Conservation (phyloP, 2,797 vertebrate genomes). For the Spinus pinus region DNA sequence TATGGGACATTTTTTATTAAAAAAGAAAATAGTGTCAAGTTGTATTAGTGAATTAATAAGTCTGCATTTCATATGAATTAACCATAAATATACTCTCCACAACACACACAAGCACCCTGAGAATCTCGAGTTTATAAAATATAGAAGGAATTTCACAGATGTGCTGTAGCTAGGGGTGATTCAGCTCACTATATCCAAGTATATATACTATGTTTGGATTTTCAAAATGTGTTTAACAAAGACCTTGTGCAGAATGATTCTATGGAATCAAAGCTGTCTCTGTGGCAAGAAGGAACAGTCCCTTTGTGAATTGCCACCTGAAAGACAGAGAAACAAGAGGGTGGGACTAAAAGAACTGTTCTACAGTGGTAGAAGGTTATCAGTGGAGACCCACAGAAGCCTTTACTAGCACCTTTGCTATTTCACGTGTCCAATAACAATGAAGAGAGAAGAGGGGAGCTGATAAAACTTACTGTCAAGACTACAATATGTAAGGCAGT, state of each 20-base stretch:
- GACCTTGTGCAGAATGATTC: not conserved
- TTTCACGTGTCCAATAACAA: not conserved
- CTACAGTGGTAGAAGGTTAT: not conserved
- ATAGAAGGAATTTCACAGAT: not conserved
- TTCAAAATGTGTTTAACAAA: not conserved
- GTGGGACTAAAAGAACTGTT: not conserved
- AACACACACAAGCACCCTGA: not conserved
- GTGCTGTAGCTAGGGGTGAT: not conserved
- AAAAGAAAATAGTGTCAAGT: conserved; percentile 34
- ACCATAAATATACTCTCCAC: not conserved
- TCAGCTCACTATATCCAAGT: not conserved
- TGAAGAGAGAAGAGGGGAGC: not conserved
- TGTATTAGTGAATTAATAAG: conserved; percentile 38
- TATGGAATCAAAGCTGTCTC: not conserved
- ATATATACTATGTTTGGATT: not conserved
- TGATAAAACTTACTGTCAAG: not conserved
- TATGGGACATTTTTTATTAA: conserved; percentile 29
- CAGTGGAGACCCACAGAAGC: not conserved
- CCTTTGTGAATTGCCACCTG: not conserved
- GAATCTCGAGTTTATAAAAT: not conserved
- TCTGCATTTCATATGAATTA: conserved; percentile 30
- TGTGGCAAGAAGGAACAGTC: not conserved
- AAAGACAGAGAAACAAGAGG: not conserved
- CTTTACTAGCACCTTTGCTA: not conserved
- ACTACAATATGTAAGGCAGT: not conserved